A percentile compares a stretch with the other conserved stretches of the same genome.
These are phyloP conservation scores for Siphlonurus alternatus DNA, from an alignment of 2,888 invertebrate species.

Conservation along the genomic window DNA sequence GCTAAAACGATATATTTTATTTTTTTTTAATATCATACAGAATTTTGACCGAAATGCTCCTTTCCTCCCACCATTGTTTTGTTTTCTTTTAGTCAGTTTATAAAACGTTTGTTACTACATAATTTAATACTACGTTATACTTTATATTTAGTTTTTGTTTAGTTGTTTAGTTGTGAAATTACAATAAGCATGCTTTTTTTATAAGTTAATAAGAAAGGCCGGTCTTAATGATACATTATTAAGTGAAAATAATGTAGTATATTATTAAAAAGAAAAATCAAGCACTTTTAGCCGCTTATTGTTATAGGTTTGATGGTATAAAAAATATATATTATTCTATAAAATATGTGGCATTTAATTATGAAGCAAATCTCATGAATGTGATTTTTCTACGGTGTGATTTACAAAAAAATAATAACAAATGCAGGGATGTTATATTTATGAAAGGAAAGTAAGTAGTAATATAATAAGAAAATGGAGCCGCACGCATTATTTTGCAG, in stretches of 20 bases:
- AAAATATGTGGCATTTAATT: background rate
- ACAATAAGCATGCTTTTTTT: background rate
- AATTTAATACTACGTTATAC: background rate
- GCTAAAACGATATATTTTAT: background rate
- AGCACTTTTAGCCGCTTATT: background rate
- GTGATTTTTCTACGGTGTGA: background rate
- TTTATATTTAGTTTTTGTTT: background rate
- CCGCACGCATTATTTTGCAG: background rate
- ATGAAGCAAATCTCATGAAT: background rate
- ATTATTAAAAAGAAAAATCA: too few species aligned
- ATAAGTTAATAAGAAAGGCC: background rate
- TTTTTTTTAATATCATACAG: background rate
- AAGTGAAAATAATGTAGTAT: background rate
- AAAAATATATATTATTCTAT: background rate
- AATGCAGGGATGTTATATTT: slow-evolving; percentile 10
- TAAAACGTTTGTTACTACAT: background rate
- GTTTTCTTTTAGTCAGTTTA: background rate
- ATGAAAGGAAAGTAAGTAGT: slow-evolving; percentile 11
- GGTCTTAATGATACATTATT: background rate
- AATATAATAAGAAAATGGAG: slow-evolving; percentile 4
- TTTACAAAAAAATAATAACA: slow-evolving; percentile 3
- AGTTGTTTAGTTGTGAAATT: background rate
- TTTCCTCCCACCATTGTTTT: background rate
- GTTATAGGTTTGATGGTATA: background rate
- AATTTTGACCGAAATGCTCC: background rate